A percentile compares a stretch with the other conserved stretches of the same genome.
These are phyloP conservation scores for Drosophila sordidula DNA, from an alignment of 2,888 invertebrate species.

Conservation along the genomic window DNA sequence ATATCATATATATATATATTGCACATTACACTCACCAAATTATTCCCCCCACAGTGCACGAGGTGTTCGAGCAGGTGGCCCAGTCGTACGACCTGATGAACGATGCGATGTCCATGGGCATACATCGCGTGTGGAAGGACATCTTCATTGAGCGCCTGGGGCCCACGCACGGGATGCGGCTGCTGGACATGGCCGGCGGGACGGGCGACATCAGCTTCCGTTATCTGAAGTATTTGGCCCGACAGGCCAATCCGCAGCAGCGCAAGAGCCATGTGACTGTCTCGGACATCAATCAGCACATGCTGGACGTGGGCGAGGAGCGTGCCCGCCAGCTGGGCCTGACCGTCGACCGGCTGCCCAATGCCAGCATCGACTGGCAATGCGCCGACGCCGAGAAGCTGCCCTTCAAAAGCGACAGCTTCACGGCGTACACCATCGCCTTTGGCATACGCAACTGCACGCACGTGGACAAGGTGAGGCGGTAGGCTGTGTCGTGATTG, in stretches of 20 bases:
- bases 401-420: constrained; percentile 90
- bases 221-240: constrained; percentile 90
- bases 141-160: constrained; percentile 92
- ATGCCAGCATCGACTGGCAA: constrained; percentile 88
- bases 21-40: too few relatives aligned
- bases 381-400: constrained; percentile 95
- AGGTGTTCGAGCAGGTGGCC: constrained; percentile 98
- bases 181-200: constrained; percentile 99
- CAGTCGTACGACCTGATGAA: constrained; percentile 98
- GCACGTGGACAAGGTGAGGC: constrained; percentile 92
- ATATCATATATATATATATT: too few relatives aligned
- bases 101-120: constrained; percentile 97
- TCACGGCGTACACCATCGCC: constrained; percentile 97
- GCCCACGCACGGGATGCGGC: constrained; percentile 90
- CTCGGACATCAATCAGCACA: constrained; percentile 96
- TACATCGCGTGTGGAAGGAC: constrained; percentile 99
- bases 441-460: constrained; percentile 99
- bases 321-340: constrained; percentile 89
- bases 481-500: background rate
- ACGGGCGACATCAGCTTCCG: constrained; percentile 98
- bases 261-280: constrained; percentile 90
- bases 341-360: constrained; percentile 86
- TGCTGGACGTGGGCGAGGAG: constrained; percentile 95
- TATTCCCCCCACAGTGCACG: constrained; percentile 88
- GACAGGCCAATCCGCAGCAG: constrained; percentile 83